Evolutionary conservation across 2,888 invertebrate species (phyloP).

Genomic region (Oscheius sp.): DNA sequence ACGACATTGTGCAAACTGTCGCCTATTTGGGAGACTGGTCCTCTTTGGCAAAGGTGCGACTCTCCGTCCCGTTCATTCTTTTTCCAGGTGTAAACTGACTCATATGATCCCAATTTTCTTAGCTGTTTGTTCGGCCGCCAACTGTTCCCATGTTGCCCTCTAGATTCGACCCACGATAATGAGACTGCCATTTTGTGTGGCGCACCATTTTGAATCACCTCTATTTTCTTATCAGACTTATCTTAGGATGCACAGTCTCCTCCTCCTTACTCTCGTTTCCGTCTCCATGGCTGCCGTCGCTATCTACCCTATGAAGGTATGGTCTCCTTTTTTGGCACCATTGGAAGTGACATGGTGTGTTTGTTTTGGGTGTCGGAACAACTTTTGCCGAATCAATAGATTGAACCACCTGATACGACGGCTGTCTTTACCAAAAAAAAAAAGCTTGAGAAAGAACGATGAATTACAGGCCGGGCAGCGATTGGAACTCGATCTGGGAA

Average conservation of each 20-base stretch:
- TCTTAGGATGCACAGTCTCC: neutral
- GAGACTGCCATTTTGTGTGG: neutral
- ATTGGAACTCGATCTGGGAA: conserved; percentile 19
- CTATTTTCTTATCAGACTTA: neutral
- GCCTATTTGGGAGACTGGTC: too few relatives aligned
- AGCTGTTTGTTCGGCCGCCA: conserved; percentile 17
- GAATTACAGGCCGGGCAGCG: conserved; percentile 15
- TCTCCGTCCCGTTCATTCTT: too few relatives aligned
- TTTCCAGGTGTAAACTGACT: neutral
- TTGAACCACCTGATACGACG: too few relatives aligned
- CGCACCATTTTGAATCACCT: neutral
- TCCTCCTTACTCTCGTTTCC: conserved; percentile 5
- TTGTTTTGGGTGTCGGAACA: neutral
- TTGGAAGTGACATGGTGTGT: too few relatives aligned
- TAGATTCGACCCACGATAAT: conserved; percentile 8
- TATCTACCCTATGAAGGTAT: conserved; percentile 29
- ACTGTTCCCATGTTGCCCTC: conserved; percentile 9
- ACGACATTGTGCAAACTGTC: too few relatives aligned
- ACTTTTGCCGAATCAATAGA: neutral
- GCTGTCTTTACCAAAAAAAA: neutral
- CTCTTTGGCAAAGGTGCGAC: too few relatives aligned
- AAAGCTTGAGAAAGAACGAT: neutral
- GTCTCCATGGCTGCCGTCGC: conserved; percentile 15
- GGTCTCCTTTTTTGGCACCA: neutral
- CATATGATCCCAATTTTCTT: conserved; percentile 5